These are phyloP conservation scores for Triplophysa yarkandensis DNA, from an alignment of 2,797 vertebrate species.

Conservation along the genomic window DNA sequence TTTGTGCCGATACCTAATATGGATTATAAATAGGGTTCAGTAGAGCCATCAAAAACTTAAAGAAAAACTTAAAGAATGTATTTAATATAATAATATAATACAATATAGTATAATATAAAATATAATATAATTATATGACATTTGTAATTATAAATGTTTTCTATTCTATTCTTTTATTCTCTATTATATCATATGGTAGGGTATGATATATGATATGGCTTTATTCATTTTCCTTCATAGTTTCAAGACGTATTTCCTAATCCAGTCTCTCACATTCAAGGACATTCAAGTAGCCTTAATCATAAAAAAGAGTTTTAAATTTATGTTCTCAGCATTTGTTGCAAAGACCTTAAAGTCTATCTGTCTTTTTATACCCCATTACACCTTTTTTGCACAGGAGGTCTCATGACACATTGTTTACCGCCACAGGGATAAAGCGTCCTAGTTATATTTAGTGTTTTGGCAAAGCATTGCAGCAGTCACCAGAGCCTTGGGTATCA, in stretches of 20 bases:
- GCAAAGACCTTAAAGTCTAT: constrained; percentile 20
- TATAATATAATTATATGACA: too few species aligned
- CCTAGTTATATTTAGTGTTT: constrained; percentile 56
- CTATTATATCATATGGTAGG: too few species aligned
- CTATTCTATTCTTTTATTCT: too few species aligned
- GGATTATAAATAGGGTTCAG: too few species aligned
- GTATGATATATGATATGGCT: too few species aligned
- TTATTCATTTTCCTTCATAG: neutral
- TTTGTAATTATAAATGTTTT: too few species aligned
- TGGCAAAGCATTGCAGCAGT: constrained; percentile 33
- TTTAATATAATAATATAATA: too few species aligned
- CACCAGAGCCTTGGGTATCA: constrained; percentile 33
- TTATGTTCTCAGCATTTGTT: constrained; percentile 4
- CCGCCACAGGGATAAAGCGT: constrained; percentile 47
- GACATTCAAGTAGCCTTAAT: neutral
- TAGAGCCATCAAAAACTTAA: too few species aligned
- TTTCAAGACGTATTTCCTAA: neutral
- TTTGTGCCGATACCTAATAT: too few species aligned
- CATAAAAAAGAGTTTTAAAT: constrained; percentile 15
- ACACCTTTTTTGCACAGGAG: constrained; percentile 5
- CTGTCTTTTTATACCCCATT: constrained; percentile 15
- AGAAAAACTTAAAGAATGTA: too few species aligned
- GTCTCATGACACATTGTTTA: constrained; percentile 44
- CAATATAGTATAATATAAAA: too few species aligned
- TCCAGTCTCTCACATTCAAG: neutral